Conservation (phyloP, 2,113 vertebrate genomes). For the Anser brachyrhynchus region DNA sequence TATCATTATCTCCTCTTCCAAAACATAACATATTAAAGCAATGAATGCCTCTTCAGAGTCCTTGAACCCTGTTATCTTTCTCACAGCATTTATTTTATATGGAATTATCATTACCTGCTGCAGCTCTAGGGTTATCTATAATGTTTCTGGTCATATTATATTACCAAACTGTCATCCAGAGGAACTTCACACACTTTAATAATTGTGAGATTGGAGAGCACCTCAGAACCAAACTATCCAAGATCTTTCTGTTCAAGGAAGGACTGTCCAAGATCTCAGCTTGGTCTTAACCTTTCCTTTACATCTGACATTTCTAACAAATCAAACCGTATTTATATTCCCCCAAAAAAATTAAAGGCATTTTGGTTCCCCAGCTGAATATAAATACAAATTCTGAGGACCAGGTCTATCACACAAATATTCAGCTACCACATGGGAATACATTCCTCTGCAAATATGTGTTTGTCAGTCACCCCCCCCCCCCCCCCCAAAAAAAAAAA, state of each 20-base stretch:
- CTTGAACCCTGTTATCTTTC: slow-evolving; percentile 35
- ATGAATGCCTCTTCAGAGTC: not conserved
- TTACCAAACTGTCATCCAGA: not conserved
- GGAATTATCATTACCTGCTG: not conserved
- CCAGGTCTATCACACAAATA: not conserved
- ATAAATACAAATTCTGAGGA: not conserved
- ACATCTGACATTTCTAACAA: not conserved
- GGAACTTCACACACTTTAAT: not conserved
- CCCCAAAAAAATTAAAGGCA: not conserved
- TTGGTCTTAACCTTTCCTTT: not conserved
- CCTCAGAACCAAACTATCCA: not conserved
- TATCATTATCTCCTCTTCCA: slow-evolving; percentile 38
- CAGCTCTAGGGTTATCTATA: not conserved
- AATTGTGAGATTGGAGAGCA: not conserved
- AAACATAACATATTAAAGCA: not conserved
- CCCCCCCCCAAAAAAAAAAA: not conserved
- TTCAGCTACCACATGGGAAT: not conserved
- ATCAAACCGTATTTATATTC: not conserved
- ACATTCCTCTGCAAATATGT: not conserved
- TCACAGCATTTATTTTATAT: not conserved
- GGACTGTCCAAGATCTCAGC: not conserved
- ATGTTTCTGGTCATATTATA: not conserved
- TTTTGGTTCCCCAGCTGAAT: not conserved
- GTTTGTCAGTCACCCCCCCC: not conserved
- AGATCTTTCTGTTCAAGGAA: not conserved